Percentiles rank a stretch among this genome's conserved stretches.
phyloP scores from a whole-genome alignment of 2,888 invertebrate species.

The Pristionchus entomophagus region DNA sequence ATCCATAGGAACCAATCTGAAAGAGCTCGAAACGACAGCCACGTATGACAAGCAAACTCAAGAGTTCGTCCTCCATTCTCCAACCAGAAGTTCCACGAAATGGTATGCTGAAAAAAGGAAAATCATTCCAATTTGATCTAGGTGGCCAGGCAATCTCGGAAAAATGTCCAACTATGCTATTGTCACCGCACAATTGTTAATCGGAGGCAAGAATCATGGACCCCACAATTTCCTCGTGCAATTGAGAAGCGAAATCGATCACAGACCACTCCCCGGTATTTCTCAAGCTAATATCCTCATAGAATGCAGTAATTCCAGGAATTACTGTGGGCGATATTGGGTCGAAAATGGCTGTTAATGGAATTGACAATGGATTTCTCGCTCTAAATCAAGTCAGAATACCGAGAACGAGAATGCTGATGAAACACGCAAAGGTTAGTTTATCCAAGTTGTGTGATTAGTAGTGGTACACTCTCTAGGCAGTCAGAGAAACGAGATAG shows the following conservation, averaged over 20 bases:
- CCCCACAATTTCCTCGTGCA: slow-evolving; percentile 4
- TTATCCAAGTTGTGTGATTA: no score
- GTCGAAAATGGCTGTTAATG: slow-evolving; percentile 91
- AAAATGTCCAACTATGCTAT: slow-evolving; percentile 84
- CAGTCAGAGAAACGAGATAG: no score
- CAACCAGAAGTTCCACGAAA: slow-evolving; percentile 85
- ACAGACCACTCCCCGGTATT: not conserved
- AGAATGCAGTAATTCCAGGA: slow-evolving; percentile 76
- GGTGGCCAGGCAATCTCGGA: slow-evolving; percentile 97
- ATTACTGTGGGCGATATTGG: slow-evolving; percentile 95
- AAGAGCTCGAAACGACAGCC: slow-evolving; percentile 93
- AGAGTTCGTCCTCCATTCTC: slow-evolving; percentile 91
- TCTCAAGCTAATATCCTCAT: no score
- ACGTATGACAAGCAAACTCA: slow-evolving; percentile 88
- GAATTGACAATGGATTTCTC: slow-evolving; percentile 92
- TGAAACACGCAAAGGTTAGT: slow-evolving; percentile 90
- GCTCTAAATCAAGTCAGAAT: slow-evolving; percentile 89
- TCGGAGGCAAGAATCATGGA: slow-evolving; percentile 81
- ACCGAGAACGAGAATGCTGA: slow-evolving; percentile 90
- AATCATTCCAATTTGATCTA: not conserved
- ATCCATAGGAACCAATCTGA: slow-evolving; percentile 83
- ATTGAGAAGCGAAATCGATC: not conserved
- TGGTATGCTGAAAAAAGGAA: slow-evolving; percentile 50
- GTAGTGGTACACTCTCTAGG: no score
- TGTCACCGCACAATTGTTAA: slow-evolving; percentile 80